Evolutionary conservation across 2,113 vertebrate genomes (phyloP).

Genomic region (Eonycteris spelaea): DNA sequence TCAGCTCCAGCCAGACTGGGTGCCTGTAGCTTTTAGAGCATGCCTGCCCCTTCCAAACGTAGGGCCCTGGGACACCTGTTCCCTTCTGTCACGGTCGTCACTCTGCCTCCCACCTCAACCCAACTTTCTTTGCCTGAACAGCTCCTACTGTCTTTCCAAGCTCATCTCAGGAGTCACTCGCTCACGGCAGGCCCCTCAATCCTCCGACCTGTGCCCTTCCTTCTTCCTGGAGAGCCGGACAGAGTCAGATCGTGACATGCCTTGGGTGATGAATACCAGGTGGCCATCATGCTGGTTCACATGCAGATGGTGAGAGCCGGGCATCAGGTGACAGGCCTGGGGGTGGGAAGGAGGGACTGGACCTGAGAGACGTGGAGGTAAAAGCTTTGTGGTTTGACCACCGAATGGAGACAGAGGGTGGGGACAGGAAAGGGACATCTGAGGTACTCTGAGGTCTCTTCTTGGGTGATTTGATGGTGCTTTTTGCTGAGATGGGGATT

Average conservation of each 20-base stretch:
- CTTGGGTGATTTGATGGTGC: background rate
- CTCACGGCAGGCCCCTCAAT: background rate
- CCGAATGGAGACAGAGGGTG: background rate
- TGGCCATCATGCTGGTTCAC: background rate
- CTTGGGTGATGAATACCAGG: background rate
- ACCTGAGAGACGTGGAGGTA: background rate
- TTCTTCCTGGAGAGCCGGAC: background rate
- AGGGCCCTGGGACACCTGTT: background rate
- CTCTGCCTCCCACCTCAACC: background rate
- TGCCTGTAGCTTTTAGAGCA: background rate
- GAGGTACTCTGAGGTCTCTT: background rate
- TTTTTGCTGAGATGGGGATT: background rate
- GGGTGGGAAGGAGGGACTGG: background rate
- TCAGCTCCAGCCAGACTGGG: background rate
- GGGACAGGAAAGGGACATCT: background rate
- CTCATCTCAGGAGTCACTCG: background rate
- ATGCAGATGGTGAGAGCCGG: background rate
- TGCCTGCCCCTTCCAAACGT: background rate
- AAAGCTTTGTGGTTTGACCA: background rate
- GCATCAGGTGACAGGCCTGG: background rate
- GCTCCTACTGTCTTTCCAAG: background rate
- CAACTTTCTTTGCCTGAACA: background rate
- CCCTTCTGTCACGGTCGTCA: background rate
- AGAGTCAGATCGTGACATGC: background rate
- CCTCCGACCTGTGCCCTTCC: background rate